Evolutionary conservation across 2,113 vertebrate genomes (phyloP), one percentile per base, ranked within the genome.

Genomic region (Pteruthius melanotis): DNA sequence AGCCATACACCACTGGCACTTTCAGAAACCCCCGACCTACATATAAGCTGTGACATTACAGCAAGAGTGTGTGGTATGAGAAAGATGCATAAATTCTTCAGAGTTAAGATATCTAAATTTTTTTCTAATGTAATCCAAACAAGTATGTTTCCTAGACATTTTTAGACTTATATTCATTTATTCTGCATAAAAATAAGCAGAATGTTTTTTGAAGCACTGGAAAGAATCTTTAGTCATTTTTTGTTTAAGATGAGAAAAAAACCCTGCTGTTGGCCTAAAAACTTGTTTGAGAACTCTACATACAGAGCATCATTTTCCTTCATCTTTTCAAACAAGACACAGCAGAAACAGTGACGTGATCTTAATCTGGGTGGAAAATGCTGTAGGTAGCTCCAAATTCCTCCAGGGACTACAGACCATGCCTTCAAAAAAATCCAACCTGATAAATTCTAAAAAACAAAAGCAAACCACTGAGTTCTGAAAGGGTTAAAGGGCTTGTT

Each of bases 161-260:
- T 83, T 88, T 61, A 75, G 44, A 69, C 26, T 82, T 70, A 28
- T 1, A 78, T 42, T 66, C 16, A 49, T 92, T 79, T 88, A 80
- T 72, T 76, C 45, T 57, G 31, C 13, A 18, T 65, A 82, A 88
- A 83, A 66, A 95, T 60, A 93, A 96, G 66, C 40, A 70, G 39
- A 49, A 88, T 92, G 45, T 94, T 94, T 90, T 27, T 74, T 6
- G 21, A 66, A 68, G 77, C 17, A 53, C 39, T 37, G 45, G 23
- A 77, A 97, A 63, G 23, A 56, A 88, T 64, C 37, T 53, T 71
- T 74, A 90, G 57, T 81, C 13, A 66, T 35, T 69, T 95, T 86
- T 85, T 95, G 63, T 75, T 95, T 87, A 78, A 89, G 89, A 89
- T 65, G 23, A 76, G 37, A 17, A 76, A 87, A 60, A 92, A 83